Conservation (phyloP, 2,113 vertebrate species). For the Syngnathoides biaculeatus region DNA sequence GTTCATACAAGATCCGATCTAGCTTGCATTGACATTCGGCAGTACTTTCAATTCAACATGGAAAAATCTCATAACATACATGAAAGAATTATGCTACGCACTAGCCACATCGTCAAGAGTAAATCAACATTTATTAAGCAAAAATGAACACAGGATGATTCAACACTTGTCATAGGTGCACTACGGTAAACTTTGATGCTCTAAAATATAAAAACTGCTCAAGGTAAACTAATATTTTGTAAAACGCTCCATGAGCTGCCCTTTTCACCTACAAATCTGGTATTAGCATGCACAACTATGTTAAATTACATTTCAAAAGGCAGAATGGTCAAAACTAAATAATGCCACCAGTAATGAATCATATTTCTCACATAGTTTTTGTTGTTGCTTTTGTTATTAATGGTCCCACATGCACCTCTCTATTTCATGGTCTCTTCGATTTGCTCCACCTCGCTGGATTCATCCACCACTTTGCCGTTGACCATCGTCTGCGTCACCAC, state of each 20-base stretch:
- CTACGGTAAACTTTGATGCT: slow-evolving; percentile 25
- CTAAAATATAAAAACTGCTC: slow-evolving; percentile 35
- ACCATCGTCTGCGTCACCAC: slow-evolving; percentile 80
- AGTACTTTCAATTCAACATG: neutral
- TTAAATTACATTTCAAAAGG: neutral
- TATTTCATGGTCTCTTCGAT: slow-evolving; percentile 75
- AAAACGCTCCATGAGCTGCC: slow-evolving; percentile 26
- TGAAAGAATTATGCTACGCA: neutral
- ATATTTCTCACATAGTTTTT: neutral
- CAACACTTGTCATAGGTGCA: neutral
- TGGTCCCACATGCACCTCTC: neutral
- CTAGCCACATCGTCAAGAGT: neutral
- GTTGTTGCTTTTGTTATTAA: neutral
- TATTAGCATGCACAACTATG: neutral
- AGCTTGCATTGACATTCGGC: too few relatives aligned
- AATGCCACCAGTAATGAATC: neutral
- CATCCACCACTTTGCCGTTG: slow-evolving; percentile 77
- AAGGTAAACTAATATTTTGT: slow-evolving; percentile 10
- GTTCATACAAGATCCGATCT: too few relatives aligned
- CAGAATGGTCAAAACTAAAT: slow-evolving; percentile 7
- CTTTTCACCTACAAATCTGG: slow-evolving; percentile 6
- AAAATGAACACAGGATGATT: slow-evolving; percentile 30
- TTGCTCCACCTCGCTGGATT: slow-evolving; percentile 77
- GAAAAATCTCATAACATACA: neutral
- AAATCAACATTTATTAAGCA: slow-evolving; percentile 42